Percentiles rank a stretch among this genome's conserved stretches.
These are phyloP conservation scores for Phrixothrix hirtus DNA, from an alignment of 2,888 invertebrate species.

Conservation along the genomic window DNA sequence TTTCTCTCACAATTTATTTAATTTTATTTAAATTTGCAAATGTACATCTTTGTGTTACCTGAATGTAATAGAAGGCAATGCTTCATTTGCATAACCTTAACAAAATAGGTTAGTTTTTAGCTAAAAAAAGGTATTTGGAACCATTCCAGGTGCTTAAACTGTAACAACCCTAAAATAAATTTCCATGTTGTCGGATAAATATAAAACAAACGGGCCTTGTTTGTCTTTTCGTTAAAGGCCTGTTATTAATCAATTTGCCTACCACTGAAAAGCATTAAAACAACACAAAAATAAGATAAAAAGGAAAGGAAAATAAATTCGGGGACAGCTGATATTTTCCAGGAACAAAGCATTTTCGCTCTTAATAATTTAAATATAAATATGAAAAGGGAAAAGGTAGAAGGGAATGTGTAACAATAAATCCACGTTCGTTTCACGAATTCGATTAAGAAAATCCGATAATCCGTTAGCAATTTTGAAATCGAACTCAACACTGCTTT, in stretches of 20 bases:
- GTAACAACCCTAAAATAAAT: constrained; percentile 9
- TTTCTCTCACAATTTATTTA: no score
- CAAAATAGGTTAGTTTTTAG: background rate
- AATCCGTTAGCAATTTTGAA: constrained; percentile 1
- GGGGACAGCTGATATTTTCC: no score
- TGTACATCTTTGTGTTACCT: no score
- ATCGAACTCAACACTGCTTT: constrained; percentile 1
- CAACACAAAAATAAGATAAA: background rate
- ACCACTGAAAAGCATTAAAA: background rate
- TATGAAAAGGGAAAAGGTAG: background rate
- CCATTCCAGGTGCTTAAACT: constrained; percentile 9
- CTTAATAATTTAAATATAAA: no score
- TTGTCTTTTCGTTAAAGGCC: constrained; percentile 13
- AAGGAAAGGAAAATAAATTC: no score
- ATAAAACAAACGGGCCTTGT: constrained; percentile 2
- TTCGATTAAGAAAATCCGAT: constrained; percentile 1
- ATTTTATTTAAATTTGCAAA: no score
- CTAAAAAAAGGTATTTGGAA: constrained; percentile 1
- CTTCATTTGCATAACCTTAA: background rate
- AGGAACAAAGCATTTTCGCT: no score
- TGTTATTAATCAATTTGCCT: constrained; percentile 6
- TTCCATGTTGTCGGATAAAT: constrained; percentile 9
- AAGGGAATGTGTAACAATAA: background rate
- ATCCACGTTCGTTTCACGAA: background rate
- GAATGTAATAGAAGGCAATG: background rate